A percentile compares a stretch with the other conserved stretches of the same genome.
Conservation (phyloP, 2,113 vertebrate genomes). For the Aythya baeri region DNA sequence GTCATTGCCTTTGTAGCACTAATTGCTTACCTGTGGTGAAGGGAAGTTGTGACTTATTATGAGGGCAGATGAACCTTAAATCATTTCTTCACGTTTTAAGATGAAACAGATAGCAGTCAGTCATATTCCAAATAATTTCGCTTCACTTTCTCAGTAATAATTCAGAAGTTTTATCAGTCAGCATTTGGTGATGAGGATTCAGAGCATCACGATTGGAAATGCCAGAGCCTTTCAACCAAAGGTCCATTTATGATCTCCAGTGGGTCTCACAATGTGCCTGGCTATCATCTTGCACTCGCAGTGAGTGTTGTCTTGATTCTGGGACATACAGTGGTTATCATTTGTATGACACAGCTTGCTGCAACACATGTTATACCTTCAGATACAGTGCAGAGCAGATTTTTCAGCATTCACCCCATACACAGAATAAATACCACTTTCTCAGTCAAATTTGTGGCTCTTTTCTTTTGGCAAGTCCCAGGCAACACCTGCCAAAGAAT, state of each 20-base stretch:
- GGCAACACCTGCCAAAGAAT: neutral
- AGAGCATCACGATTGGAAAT: neutral
- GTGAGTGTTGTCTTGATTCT: neutral
- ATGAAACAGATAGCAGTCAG: neutral
- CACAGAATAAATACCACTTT: neutral
- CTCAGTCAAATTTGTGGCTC: neutral
- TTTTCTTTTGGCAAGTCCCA: neutral
- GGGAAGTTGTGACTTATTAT: neutral
- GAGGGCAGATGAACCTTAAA: neutral
- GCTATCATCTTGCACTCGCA: neutral
- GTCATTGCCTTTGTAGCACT: neutral
- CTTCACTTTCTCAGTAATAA: neutral
- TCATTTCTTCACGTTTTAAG: neutral
- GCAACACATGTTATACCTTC: neutral
- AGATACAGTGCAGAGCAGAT: neutral
- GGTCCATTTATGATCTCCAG: neutral
- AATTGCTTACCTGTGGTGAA: neutral
- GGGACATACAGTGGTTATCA: accelerated
- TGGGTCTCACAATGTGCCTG: neutral
- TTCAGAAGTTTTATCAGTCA: neutral
- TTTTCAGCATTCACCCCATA: neutral
- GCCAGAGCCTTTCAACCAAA: neutral
- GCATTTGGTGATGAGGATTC: neutral
- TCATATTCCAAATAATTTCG: neutral
- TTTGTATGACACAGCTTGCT: neutral